Conservation (phyloP, 2,888 invertebrate genomes). For the Hyppa rectilinea region DNA sequence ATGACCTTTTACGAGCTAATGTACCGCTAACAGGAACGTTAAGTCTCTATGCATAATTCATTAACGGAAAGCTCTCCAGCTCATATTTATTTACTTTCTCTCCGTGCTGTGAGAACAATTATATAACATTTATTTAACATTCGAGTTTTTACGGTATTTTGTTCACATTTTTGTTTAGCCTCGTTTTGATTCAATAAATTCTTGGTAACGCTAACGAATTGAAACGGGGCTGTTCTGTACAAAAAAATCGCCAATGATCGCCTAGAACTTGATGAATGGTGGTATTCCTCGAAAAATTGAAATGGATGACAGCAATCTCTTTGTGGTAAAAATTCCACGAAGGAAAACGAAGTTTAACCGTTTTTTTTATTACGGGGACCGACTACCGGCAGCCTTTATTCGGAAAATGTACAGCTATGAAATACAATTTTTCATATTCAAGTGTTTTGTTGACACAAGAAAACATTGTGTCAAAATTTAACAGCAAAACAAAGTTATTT, state of each 20-base stretch:
- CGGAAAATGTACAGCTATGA: background rate
- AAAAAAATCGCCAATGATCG: background rate
- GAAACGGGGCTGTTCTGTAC: background rate
- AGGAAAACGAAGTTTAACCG: background rate
- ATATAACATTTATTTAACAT: too few species aligned
- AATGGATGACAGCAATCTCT: background rate
- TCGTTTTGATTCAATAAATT: background rate
- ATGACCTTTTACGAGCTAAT: constrained; percentile 52
- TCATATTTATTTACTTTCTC: constrained; percentile 36
- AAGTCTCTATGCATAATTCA: constrained; percentile 54
- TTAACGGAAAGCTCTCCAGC: constrained; percentile 17
- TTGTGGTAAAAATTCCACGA: too few species aligned
- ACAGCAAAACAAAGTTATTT: background rate
- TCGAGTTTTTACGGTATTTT: constrained; percentile 21
- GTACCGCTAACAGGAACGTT: constrained; percentile 48
- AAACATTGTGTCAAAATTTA: background rate
- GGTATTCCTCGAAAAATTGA: background rate
- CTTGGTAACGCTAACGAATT: background rate
- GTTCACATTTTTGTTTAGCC: constrained; percentile 8
- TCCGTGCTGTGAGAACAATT: too few species aligned
- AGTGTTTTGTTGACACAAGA: background rate
- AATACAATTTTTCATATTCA: background rate
- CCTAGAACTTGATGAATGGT: background rate
- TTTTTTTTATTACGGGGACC: background rate
- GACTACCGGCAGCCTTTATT: background rate